Evolutionary conservation across 2,888 invertebrate species (phyloP).

Genomic region (Petrolisthes cinctipes): DNA sequence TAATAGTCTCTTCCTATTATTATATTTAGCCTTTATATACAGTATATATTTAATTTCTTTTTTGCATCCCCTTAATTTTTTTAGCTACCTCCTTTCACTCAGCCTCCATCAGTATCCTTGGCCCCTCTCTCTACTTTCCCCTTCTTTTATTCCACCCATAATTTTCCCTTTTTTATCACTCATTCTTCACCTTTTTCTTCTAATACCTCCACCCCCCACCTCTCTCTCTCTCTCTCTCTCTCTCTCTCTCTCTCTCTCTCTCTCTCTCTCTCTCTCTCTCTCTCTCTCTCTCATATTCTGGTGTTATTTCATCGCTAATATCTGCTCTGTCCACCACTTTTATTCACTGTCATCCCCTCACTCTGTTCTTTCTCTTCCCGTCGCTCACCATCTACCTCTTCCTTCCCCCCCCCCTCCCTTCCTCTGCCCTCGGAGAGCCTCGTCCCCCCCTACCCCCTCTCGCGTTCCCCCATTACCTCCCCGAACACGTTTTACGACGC

Average conservation of each 20-base stretch:
- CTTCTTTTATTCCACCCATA: background rate
- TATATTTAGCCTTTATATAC: background rate
- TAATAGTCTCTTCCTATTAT: background rate
- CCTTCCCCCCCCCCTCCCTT: background rate
- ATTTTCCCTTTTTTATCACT: background rate
- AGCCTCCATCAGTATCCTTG: background rate
- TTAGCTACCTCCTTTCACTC: conserved; percentile 2
- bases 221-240: conserved; percentile 3
- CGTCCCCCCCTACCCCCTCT: background rate
- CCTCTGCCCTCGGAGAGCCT: background rate
- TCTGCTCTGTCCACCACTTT: background rate
- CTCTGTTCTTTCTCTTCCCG: background rate
- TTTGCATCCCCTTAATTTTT: background rate
- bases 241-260: conserved; percentile 4
- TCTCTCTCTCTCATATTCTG: conserved; percentile 7
- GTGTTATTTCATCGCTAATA: background rate
- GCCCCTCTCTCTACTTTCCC: background rate
- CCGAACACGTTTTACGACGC: conserved; percentile 38
- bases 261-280: conserved; percentile 5
- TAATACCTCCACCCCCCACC: background rate
- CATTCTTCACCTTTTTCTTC: background rate
- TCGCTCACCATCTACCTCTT: background rate
- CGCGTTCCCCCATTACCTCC: conserved; percentile 8
- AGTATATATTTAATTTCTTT: background rate
- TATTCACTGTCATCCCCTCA: background rate